Base-by-base conservation (phyloP, 2,797 vertebrate genomes). In the Coluber constrictor region DNA sequence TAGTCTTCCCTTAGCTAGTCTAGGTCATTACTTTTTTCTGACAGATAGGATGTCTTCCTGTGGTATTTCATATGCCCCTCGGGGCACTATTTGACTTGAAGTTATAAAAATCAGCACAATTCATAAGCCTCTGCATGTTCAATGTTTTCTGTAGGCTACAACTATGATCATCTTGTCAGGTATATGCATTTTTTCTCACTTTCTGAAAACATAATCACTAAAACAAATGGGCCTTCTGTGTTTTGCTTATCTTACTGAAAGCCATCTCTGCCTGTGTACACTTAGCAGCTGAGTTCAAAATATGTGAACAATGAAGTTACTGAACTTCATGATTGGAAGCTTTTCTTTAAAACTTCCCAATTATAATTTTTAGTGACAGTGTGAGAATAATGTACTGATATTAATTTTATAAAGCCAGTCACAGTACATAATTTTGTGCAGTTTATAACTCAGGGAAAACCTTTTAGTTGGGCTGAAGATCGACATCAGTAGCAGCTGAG, bases 401-500 rank as follows among this genome's bases (percentile, higher is more conserved):
- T 94, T 97, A 97, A 97, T 96, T 91, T 97, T 96, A 96, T 96
- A 94, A 96, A 97, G 96, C 93, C 95, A 94, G 94, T 97, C 96
- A 92, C 92, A 60, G 89, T 90, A 95, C 83, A 89, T 95, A 97
- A 95, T 97, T 95, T 97, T 96, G 96, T 95, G 92, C 87, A 90
- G 86, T 95, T 63, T 96, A 95, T 97, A 97, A 97, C 97, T 97
- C 96, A 94, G 86, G 92, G 87, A 88, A 94, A 97, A 96, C 96
- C 96, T 97, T 97, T 96, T 96, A 96, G 92, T 0, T 13, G 87
- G 96, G 94, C 95, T 95, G 94, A 96, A 95, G 95, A 96, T 96
- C 95, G 95, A 95, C 94, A 96, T 95, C 91, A 96, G 94, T 88
- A 96, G 93, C 90, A 91, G 94, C 93, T 96, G 91, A 95, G 96